These are phyloP conservation scores for Sylvicapra grimmia DNA, from an alignment of 2,113 vertebrate genomes.

Conservation along the genomic window DNA sequence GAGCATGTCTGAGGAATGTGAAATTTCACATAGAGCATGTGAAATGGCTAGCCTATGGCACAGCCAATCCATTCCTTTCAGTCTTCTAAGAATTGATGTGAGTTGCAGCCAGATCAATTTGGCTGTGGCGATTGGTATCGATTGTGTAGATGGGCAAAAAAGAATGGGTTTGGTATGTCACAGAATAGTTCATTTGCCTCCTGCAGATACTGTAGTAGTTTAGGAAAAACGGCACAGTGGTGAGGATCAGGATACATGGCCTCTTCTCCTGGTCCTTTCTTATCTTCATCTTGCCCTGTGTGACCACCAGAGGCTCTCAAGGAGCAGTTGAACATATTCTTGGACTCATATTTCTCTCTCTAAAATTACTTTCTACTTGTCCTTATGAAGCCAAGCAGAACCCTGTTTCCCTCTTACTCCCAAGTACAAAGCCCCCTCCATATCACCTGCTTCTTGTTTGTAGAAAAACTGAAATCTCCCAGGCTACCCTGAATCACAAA, in stretches of 20 bases:
- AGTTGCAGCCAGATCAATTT: conserved; percentile 56
- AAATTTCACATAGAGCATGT: not conserved
- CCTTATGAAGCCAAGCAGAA: not conserved
- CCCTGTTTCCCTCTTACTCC: not conserved
- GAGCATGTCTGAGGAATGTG: not conserved
- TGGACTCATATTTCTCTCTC: not conserved
- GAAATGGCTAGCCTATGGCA: conserved; percentile 13
- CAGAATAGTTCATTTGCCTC: conserved; percentile 36
- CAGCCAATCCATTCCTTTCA: conserved; percentile 49
- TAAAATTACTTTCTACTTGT: not conserved
- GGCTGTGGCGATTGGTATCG: conserved; percentile 56
- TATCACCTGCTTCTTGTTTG: not conserved
- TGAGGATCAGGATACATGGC: not conserved
- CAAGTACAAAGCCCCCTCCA: not conserved
- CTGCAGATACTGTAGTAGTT: conserved; percentile 18
- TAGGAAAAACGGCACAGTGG: not conserved
- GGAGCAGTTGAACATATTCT: not conserved
- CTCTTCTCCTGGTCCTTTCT: not conserved
- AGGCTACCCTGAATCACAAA: not conserved
- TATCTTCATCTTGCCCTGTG: not conserved
- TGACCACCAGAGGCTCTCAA: not conserved
- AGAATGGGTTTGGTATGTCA: conserved; percentile 49
- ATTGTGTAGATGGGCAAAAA: conserved; percentile 45
- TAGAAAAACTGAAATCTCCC: not conserved
- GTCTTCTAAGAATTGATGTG: conserved; percentile 49